Base-by-base conservation (phyloP, 2,888 invertebrate species). In the Polylopha cassiicola region DNA sequence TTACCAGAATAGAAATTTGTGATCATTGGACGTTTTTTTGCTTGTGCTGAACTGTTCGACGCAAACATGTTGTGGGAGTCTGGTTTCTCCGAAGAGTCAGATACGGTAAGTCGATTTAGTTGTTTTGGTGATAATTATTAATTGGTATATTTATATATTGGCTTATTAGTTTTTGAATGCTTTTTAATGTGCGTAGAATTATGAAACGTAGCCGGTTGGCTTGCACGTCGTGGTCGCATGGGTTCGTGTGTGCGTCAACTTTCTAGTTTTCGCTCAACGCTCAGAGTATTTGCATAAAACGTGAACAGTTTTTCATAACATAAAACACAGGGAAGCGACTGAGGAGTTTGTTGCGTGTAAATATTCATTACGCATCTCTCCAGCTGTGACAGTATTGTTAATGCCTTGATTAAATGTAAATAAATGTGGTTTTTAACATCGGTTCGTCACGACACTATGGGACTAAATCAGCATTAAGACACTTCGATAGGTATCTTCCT, bases 261-360 rank as follows among this genome's bases (percentile, higher is more conserved):
- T 85, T 85, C 85, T 85, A 85, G 85, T 84, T 82, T 84, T 82
- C 85, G 82, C 82, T 79, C 72, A 73, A 60, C 62, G 74, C 65
- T 71, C 66, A 55, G 55, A 51, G 65, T 75, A 84, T 85, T 84
- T 79, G 78, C 85, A 84, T 84, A 78, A 77, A 73, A 85, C 85
- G 85, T 84, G 85, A 75, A 76, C 66, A 70, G 82, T 82, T 84
- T 85, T 82, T 84, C 80, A 79, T 84, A 81, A 81, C 80, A 78
- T 68, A 73, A 74, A 69, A 65, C 73, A 68, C 78, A 74, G 80
- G 75, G 77, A 74, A 69, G 66, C 65, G 58, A 61, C 71, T 69
- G 68, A 73, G 62, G 64, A 58, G 62, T 67, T 72, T 73, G 73
- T 61, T 59, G 59, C 55, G 56, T 56, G 67, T 76, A 75, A 76